Conservation (phyloP, 2,797 vertebrate genomes). For the Syngnathus rostellatus region DNA sequence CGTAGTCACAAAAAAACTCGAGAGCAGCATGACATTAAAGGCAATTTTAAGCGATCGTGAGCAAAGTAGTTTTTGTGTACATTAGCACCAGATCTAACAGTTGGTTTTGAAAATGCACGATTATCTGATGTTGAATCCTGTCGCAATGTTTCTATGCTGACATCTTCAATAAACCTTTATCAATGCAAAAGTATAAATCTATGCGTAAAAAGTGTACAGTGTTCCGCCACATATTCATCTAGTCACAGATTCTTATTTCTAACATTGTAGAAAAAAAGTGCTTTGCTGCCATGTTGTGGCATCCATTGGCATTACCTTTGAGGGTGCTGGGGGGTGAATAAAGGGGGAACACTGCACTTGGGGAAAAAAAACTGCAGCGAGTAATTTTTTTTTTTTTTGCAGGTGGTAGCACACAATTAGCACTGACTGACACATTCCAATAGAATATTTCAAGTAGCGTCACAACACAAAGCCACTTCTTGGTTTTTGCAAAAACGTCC, state of each 20-base stretch:
- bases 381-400: background rate
- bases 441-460: background rate
- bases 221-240: background rate
- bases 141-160: background rate
- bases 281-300: background rate
- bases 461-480: background rate
- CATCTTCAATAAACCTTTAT: background rate
- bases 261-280: background rate
- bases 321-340: background rate
- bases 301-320: background rate
- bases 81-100: constrained; percentile 56
- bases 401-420: background rate
- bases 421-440: background rate
- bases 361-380: background rate
- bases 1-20: constrained; percentile 24
- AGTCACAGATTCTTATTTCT: background rate
- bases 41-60: constrained; percentile 24
- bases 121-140: background rate
- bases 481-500: background rate
- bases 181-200: background rate
- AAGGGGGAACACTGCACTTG: background rate
- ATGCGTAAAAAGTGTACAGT: background rate
- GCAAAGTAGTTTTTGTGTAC: constrained; percentile 45
- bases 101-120: background rate
- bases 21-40: constrained; percentile 19